Conservation (phyloP, 1,140 invertebrate genomes). For the Trigoniulus corallinus region DNA sequence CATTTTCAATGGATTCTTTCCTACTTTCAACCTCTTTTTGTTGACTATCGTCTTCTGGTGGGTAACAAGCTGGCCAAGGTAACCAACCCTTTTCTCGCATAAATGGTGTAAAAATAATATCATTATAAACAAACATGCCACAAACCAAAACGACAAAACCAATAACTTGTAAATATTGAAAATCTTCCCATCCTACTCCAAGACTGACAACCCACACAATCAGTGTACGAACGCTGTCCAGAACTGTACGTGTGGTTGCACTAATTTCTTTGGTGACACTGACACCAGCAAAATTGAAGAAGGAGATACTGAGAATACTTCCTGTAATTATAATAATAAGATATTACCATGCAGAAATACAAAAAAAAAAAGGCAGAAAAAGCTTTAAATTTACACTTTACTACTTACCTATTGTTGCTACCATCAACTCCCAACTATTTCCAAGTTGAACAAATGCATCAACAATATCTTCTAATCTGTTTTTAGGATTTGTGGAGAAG, state of each 20-base stretch:
- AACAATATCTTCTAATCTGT: conserved; percentile 65
- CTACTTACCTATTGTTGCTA: conserved; percentile 45
- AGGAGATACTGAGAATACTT: conserved; percentile 80
- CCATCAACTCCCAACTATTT: conserved; percentile 41
- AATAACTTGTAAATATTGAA: conserved; percentile 61
- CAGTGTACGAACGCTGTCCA: conserved; percentile 76
- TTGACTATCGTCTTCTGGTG: not conserved
- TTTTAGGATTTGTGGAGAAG: conserved; percentile 55
- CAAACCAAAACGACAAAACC: conserved; percentile 52
- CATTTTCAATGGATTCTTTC: too few relatives aligned
- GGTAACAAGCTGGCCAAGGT: conserved; percentile 1
- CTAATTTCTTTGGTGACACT: conserved; percentile 88
- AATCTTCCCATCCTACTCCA: conserved; percentile 51
- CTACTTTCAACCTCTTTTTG: too few relatives aligned
- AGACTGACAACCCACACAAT: conserved; percentile 76
- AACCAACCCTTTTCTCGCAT: conserved; percentile 11
- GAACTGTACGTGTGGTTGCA: conserved; percentile 79
- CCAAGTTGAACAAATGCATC: conserved; percentile 70
- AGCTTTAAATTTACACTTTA: not conserved
- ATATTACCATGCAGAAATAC: not conserved
- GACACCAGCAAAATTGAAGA: conserved; percentile 92
- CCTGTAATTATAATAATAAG: conserved; percentile 29
- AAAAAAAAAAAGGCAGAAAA: not conserved
- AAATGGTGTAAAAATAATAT: conserved; percentile 34
- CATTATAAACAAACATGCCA: conserved; percentile 63